Conservation (phyloP, 2,888 invertebrate genomes). For the Oligia latruncula region DNA sequence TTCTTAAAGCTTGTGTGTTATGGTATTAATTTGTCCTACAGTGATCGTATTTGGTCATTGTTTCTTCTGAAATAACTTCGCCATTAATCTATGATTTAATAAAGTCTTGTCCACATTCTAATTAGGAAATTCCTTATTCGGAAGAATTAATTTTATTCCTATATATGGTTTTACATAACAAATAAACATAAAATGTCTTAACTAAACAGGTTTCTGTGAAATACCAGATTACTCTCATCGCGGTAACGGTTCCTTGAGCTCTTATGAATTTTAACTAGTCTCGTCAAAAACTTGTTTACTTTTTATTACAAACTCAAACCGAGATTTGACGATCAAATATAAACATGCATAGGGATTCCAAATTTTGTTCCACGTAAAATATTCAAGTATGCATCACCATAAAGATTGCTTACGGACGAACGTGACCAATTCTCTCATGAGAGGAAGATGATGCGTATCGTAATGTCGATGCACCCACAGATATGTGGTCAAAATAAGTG, state of each 20-base stretch:
- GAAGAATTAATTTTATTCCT: conserved; percentile 43
- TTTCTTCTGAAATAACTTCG: conserved; percentile 6
- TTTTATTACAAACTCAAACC: conserved; percentile 52
- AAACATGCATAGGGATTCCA: conserved; percentile 21
- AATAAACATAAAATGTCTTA: conserved; percentile 44
- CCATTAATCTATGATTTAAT: neutral
- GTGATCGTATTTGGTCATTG: neutral
- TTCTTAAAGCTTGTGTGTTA: neutral
- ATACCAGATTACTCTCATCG: conserved; percentile 64
- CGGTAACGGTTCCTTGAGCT: conserved; percentile 68
- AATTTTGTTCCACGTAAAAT: conserved; percentile 45
- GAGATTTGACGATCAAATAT: conserved; percentile 37
- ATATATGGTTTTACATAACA: conserved; percentile 57
- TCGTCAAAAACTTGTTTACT: conserved; percentile 65
- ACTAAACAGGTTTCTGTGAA: conserved; percentile 72
- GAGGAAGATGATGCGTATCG: conserved; percentile 69
- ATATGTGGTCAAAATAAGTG: conserved; percentile 68
- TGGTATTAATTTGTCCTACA: conserved; percentile 3
- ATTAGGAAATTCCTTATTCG: conserved; percentile 20
- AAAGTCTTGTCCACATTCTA: neutral
- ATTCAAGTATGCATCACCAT: conserved; percentile 63
- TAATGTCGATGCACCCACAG: conserved; percentile 68
- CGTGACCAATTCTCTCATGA: conserved; percentile 74
- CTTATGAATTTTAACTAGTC: conserved; percentile 74
- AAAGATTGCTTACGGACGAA: conserved; percentile 70